Evolutionary conservation across 2,797 vertebrate species (phyloP).

Genomic region (Lagorchestes hirsutus): DNA sequence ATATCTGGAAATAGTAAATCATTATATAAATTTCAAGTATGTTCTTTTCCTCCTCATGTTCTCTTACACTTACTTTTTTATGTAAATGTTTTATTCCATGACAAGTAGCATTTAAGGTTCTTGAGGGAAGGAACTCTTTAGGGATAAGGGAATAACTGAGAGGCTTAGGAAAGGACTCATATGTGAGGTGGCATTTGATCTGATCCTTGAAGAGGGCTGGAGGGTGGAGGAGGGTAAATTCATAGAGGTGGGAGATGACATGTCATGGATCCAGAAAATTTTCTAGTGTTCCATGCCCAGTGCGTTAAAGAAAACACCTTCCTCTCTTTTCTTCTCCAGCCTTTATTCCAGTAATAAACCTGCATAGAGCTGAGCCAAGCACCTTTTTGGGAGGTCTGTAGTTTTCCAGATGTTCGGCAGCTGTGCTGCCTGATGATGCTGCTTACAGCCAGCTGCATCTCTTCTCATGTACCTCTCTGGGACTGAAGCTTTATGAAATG

Average conservation of each 20-base stretch:
- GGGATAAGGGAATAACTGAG: not conserved
- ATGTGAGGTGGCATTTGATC: not conserved
- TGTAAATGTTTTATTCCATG: not conserved
- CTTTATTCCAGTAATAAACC: not conserved
- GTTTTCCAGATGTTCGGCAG: not conserved
- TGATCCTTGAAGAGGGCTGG: not conserved
- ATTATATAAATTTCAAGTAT: not conserved
- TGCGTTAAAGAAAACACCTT: not conserved
- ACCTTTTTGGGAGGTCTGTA: conserved; percentile 32
- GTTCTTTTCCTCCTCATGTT: not conserved
- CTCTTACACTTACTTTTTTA: not conserved
- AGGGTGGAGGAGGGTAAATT: not conserved
- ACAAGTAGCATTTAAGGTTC: not conserved
- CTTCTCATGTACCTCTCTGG: not conserved
- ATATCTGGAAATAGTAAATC: not conserved
- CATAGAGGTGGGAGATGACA: not conserved
- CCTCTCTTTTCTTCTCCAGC: not conserved
- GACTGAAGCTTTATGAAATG: conserved; percentile 1
- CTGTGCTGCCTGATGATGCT: not conserved
- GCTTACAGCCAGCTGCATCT: conserved; percentile 56
- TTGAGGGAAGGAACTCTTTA: not conserved
- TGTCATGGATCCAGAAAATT: not conserved
- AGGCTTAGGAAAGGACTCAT: not conserved
- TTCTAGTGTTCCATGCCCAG: not conserved
- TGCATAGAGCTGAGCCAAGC: not conserved